Conservation (phyloP, 2,797 vertebrate genomes). For the Propithecus perrieri region DNA sequence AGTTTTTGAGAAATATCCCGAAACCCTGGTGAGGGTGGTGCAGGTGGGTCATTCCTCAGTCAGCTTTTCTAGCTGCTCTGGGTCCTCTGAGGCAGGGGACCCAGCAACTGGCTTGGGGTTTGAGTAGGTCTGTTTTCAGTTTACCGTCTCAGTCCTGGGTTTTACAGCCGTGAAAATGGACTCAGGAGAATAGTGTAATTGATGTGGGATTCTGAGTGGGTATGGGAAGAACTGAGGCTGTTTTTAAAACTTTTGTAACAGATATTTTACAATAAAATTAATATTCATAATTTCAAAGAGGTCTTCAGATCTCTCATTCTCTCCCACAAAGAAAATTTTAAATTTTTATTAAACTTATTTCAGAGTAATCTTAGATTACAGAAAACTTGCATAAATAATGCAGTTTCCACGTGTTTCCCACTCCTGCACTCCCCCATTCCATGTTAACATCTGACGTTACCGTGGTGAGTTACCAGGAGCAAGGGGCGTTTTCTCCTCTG, state of each 20-base stretch:
- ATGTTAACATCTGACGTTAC: rapidly evolving
- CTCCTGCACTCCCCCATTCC: too few species aligned
- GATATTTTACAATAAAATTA: not conserved
- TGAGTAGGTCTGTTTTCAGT: not conserved
- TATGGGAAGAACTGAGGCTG: not conserved
- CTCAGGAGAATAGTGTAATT: not conserved
- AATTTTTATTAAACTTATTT: not conserved
- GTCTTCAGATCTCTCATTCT: not conserved
- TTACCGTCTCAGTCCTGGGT: not conserved
- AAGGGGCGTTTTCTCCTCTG: not conserved
- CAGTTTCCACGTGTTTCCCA: not conserved
- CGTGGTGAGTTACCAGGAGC: rapidly evolving
- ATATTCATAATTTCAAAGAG: not conserved
- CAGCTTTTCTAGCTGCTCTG: not conserved
- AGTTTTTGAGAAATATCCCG: slow-evolving; percentile 95
- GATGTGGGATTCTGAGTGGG: not conserved
- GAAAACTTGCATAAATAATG: not conserved
- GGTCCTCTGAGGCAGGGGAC: too few species aligned
- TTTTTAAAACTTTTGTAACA: rapidly evolving
- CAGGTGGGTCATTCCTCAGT: slow-evolving; percentile 87
- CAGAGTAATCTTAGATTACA: not conserved
- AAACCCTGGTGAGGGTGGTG: slow-evolving; percentile 94
- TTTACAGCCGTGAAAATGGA: not conserved
- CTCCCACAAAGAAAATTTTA: not conserved
- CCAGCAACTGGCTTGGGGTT: not conserved